Evolutionary conservation across 2,113 vertebrate genomes (phyloP).

Genomic region (Trochalopteron elliotii): DNA sequence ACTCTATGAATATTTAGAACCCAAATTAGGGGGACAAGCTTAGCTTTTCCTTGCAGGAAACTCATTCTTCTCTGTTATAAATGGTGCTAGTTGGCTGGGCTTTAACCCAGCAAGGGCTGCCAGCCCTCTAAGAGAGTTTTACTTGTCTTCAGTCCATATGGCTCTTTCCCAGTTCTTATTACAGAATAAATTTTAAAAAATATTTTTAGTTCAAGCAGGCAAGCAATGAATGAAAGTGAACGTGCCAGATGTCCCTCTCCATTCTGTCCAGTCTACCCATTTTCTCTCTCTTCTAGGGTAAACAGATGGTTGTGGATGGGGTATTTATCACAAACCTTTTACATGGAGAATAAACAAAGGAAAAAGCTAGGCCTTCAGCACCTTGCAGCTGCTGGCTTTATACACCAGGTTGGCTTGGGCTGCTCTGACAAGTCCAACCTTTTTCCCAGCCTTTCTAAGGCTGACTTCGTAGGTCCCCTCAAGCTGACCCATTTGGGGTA

Average conservation of each 20-base stretch:
- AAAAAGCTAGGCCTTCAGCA: neutral
- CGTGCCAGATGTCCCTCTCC: neutral
- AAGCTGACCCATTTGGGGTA: neutral
- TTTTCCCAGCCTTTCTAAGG: neutral
- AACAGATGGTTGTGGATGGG: neutral
- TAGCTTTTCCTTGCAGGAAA: neutral
- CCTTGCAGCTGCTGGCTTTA: neutral
- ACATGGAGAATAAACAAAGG: neutral
- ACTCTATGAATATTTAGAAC: neutral
- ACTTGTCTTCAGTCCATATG: neutral
- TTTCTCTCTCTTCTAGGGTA: neutral
- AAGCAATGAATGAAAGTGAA: neutral
- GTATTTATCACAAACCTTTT: neutral
- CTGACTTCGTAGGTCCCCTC: neutral
- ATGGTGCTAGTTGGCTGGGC: neutral
- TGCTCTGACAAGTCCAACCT: neutral
- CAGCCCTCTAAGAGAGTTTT: neutral
- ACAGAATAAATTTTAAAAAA: neutral
- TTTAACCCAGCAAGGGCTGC: neutral
- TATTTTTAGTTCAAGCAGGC: slow-evolving; percentile 28
- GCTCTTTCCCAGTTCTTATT: slow-evolving; percentile 12
- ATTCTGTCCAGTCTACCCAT: neutral
- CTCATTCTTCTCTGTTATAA: neutral
- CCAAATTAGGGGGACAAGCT: neutral
- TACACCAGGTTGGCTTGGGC: neutral